phyloP scores from a whole-genome alignment of 1,140 invertebrate genomes.

The Linepithema humile region DNA sequence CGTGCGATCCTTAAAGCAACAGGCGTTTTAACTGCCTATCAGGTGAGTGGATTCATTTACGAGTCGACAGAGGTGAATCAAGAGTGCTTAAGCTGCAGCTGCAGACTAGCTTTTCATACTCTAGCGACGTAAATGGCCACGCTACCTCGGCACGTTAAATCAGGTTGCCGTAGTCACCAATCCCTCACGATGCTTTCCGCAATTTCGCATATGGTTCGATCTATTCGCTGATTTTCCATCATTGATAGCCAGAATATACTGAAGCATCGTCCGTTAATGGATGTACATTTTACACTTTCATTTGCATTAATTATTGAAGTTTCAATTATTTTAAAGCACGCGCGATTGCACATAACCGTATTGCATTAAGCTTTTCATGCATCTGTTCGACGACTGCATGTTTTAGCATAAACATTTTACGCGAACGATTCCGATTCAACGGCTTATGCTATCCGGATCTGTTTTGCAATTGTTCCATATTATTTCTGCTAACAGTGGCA shows the following conservation, averaged over 20 bases:
- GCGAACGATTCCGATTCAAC: constrained; percentile 24
- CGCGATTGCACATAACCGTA: constrained; percentile 32
- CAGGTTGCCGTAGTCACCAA: constrained; percentile 22
- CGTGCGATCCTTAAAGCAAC: constrained; percentile 69
- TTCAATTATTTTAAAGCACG: constrained; percentile 54
- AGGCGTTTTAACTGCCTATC: constrained; percentile 72
- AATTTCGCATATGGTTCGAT: constrained; percentile 23
- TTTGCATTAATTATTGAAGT: constrained; percentile 66
- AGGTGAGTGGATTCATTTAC: constrained; percentile 71
- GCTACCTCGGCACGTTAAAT: constrained; percentile 56
- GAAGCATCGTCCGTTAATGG: constrained; percentile 51
- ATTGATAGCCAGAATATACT: constrained; percentile 49
- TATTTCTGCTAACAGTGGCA: constrained; percentile 26
- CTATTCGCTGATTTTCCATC: constrained; percentile 46
- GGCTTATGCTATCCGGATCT: constrained; percentile 14
- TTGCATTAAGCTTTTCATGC: constrained; percentile 51
- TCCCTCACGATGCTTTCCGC: constrained; percentile 53
- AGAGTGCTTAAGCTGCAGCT: constrained; percentile 65
- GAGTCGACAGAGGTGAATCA: constrained; percentile 71
- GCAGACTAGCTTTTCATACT: constrained; percentile 68
- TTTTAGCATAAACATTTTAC: constrained; percentile 55
- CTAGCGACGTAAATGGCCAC: constrained; percentile 64
- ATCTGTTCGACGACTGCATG: not conserved
- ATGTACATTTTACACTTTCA: constrained; percentile 62
- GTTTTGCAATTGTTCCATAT: constrained; percentile 40